Evolutionary conservation across 2,888 invertebrate genomes (phyloP).

Genomic region (Eilema griseolum): DNA sequence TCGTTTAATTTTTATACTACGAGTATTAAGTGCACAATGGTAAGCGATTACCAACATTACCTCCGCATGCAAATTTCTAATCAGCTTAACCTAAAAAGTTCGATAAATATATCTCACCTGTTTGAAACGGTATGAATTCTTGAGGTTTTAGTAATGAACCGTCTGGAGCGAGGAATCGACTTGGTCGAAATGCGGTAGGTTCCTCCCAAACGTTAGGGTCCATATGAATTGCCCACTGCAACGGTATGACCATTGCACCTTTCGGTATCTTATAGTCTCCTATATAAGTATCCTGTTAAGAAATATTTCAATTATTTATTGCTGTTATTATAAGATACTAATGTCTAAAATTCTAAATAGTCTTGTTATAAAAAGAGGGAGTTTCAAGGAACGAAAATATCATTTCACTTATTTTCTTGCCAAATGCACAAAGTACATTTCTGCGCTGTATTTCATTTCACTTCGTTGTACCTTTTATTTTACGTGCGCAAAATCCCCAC

Average conservation of each 20-base stretch:
- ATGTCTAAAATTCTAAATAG: no score
- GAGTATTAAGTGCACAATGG: no score
- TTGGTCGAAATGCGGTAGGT: conserved; percentile 90
- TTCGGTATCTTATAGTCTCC: conserved; percentile 89
- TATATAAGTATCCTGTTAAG: conserved; percentile 85
- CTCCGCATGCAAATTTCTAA: no score
- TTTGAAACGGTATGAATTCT: conserved; percentile 94
- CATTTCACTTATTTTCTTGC: no score
- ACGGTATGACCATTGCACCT: conserved; percentile 91
- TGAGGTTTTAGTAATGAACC: conserved; percentile 89
- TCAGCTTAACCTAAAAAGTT: no score
- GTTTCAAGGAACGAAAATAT: background rate
- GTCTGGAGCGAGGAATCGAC: conserved; percentile 89
- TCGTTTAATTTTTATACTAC: no score
- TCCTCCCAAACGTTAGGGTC: conserved; percentile 89
- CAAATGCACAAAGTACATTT: no score
- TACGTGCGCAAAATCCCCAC: no score
- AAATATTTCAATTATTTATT: background rate
- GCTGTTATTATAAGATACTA: background rate
- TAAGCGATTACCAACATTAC: no score
- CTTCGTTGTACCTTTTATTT: no score
- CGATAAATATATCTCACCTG: conserved; percentile 84
- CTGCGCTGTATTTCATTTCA: no score
- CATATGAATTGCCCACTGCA: conserved; percentile 94
- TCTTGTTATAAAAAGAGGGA: background rate